These are phyloP conservation scores for Threskiornis aethiopicus DNA, from an alignment of 2,797 vertebrate species.

Conservation along the genomic window DNA sequence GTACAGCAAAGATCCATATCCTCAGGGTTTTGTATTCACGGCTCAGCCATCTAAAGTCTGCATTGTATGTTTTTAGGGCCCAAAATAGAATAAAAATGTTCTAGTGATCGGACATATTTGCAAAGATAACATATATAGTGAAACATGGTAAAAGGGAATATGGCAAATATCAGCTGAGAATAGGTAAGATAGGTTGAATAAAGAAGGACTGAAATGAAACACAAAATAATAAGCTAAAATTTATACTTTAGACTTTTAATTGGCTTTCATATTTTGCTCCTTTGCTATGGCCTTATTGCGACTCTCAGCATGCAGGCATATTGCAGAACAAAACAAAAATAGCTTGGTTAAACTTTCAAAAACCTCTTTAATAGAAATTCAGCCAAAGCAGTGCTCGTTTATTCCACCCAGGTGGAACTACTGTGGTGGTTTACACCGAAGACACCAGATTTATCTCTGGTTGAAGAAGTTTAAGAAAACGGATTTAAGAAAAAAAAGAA, in stretches of 20 bases:
- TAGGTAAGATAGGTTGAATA: neutral
- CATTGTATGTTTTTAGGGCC: neutral
- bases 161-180: neutral
- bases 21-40: neutral
- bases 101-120: neutral
- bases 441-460: neutral
- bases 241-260: neutral
- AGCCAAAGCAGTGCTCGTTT: neutral
- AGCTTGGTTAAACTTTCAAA: neutral
- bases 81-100: neutral
- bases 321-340: neutral
- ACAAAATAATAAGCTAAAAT: neutral
- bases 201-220: neutral
- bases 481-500: neutral
- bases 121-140: neutral
- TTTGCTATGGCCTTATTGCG: neutral
- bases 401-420: neutral
- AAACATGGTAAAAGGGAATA: neutral
- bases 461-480: neutral
- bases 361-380: neutral
- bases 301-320: neutral
- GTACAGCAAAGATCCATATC: neutral
- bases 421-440: neutral
- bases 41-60: neutral
- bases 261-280: neutral